These are phyloP conservation scores for Etia nguti DNA, from an alignment of 2,113 vertebrate species.

Conservation along the genomic window DNA sequence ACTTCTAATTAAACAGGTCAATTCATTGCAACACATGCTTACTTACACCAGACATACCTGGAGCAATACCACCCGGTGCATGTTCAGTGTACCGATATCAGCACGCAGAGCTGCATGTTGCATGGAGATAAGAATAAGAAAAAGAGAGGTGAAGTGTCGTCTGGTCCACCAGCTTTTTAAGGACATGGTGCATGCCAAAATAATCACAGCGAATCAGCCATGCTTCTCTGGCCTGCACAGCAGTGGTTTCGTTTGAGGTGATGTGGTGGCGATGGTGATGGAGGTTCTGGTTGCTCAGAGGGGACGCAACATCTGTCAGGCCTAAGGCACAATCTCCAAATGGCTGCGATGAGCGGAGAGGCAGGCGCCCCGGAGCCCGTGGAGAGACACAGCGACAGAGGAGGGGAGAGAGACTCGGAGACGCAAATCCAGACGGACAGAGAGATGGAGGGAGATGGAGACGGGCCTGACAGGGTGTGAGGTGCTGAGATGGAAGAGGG, in stretches of 20 bases:
- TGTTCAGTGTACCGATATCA: neutral
- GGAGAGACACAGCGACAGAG: neutral
- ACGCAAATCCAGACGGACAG: constrained; percentile 4
- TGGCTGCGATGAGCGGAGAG: constrained; percentile 37
- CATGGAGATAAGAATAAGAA: neutral
- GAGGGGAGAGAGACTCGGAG: neutral
- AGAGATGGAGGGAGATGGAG: neutral
- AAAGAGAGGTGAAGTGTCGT: neutral
- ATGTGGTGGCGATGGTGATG: neutral
- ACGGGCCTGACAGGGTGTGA: neutral
- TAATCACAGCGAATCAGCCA: constrained; percentile 40
- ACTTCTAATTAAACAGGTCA: constrained; percentile 20
- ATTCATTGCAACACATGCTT: neutral
- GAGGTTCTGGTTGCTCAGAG: neutral
- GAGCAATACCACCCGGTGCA: constrained; percentile 25
- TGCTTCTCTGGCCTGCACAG: constrained; percentile 1
- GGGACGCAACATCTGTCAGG: constrained; percentile 66
- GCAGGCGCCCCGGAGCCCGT: neutral
- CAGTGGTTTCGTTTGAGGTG: neutral
- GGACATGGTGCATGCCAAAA: neutral
- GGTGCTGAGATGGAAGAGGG: neutral
- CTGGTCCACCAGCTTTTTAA: neutral
- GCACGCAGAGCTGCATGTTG: neutral
- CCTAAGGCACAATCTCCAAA: constrained; percentile 65
- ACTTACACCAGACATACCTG: constrained; percentile 3